Evolutionary conservation across 2,797 vertebrate genomes (phyloP).

Genomic region (Microctenopoma stevenorrisi): DNA sequence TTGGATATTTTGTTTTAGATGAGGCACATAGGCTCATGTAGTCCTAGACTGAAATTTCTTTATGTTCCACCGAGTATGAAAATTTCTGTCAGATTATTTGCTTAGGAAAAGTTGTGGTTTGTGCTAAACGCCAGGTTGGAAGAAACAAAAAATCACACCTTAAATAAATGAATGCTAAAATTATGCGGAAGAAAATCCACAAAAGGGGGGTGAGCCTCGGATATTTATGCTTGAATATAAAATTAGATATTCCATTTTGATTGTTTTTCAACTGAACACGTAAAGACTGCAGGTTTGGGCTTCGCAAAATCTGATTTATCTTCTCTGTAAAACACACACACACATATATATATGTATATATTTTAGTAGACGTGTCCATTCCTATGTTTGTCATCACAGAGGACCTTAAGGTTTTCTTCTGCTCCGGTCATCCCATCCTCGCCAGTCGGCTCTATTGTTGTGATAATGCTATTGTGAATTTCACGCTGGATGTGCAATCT

Average conservation of each 20-base stretch:
- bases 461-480: conserved; percentile 83
- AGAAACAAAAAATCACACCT: neutral
- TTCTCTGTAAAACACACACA: conserved; percentile 4
- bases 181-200: neutral
- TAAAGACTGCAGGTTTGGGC: conserved; percentile 11
- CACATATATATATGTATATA: neutral
- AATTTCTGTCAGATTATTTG: neutral
- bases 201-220: neutral
- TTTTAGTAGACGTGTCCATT: conserved; percentile 38
- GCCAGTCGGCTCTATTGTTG: conserved; percentile 75
- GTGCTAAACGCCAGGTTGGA: neutral
- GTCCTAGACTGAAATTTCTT: neutral
- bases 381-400: conserved; percentile 51
- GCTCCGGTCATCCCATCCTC: conserved; percentile 63
- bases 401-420: conserved; percentile 54
- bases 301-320: conserved; percentile 7
- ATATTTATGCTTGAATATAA: conserved; percentile 4
- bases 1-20: conserved; percentile 4
- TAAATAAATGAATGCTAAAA: neutral
- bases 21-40: neutral
- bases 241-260: conserved; percentile 8
- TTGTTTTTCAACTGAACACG: conserved; percentile 13
- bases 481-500: conserved; percentile 80
- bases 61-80: neutral
- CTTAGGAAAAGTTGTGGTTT: conserved; percentile 30